Conservation (phyloP, 2,888 invertebrate species). For the Drosophila eohydei region DNA sequence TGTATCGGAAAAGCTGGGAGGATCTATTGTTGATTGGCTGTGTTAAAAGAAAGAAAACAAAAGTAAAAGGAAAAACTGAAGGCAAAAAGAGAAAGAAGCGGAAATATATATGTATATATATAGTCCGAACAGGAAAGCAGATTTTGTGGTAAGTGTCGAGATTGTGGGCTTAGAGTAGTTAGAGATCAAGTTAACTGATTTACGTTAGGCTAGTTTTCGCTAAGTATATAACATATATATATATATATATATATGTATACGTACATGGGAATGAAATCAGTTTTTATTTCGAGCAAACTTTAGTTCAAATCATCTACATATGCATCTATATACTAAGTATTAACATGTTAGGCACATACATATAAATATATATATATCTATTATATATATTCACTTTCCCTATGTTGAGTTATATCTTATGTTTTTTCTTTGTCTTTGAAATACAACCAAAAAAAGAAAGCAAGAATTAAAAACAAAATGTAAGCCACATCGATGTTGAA, state of each 20-base stretch:
- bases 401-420: not conserved
- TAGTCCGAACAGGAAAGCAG: not conserved
- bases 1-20: slow-evolving; percentile 37
- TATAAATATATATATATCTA: slow-evolving; percentile 8
- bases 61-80: slow-evolving; percentile 24
- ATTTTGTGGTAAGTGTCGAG: slow-evolving; percentile 17
- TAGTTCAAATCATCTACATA: slow-evolving; percentile 62
- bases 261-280: slow-evolving; percentile 24
- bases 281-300: slow-evolving; percentile 45
- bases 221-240: slow-evolving; percentile 18
- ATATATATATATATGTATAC: slow-evolving; percentile 1
- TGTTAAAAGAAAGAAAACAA: slow-evolving; percentile 55
- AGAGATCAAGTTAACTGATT: slow-evolving; percentile 58
- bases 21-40: slow-evolving; percentile 69
- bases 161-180: slow-evolving; percentile 41
- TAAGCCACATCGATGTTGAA: slow-evolving; percentile 52
- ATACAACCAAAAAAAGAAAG: not conserved
- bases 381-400: slow-evolving; percentile 14
- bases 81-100: slow-evolving; percentile 24
- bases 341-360: slow-evolving; percentile 23
- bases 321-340: slow-evolving; percentile 41
- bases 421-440: not conserved
- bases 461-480: slow-evolving; percentile 1
- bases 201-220: slow-evolving; percentile 36
- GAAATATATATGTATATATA: slow-evolving; percentile 6